Evolutionary conservation across 2,797 vertebrate species (phyloP), one percentile per base, ranked within the genome.

Genomic region (Poecilia picta): DNA sequence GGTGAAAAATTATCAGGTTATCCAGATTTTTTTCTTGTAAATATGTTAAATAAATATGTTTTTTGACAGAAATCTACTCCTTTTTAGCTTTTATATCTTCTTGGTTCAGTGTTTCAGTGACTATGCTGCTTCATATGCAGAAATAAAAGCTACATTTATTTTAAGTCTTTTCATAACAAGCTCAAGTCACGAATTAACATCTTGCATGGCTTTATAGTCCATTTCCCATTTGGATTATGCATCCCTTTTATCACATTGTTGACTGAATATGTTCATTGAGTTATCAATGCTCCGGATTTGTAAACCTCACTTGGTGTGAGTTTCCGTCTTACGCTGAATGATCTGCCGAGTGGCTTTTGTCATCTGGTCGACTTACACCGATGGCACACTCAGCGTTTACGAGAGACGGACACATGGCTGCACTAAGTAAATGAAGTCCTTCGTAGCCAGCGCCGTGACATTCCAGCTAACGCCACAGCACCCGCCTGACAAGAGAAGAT

Each of bases 401-500:
- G 64, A 83, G 78, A 86, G 82, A 73, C 85, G 81, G 86, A 91
- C 79, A 20, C 59, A 36, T 86, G 81, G 16, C 78, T 72, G 46
- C 66, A n/a, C 86, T 87, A 91, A 93, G 92, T 90, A 85, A 93
- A 93, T 92, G 77, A 91, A 90, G 88, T 91, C 87, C 87, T 83
- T 80, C 84, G 88, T 88, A 88, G 88, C 86, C 73, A 46, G 84
- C 76, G 1, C 84, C 86, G 85, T 88, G 90, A 87, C 87, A 89
- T 88, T 91, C 85, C 77, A 57, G 82, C 87, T 85, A 86, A 87
- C 80, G 86, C 87, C 82, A 81, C 87, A 82, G 83, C 57, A 25
- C 0, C 36, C 81, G 82, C 83, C 89, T 93, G 92, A 89, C 87
- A 89, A 90, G 85, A 80, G 79, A 87, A 92, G 91, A 93, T 91